Evolutionary conservation across 2,113 vertebrate genomes (phyloP).

Genomic region (Taxidea taxus): DNA sequence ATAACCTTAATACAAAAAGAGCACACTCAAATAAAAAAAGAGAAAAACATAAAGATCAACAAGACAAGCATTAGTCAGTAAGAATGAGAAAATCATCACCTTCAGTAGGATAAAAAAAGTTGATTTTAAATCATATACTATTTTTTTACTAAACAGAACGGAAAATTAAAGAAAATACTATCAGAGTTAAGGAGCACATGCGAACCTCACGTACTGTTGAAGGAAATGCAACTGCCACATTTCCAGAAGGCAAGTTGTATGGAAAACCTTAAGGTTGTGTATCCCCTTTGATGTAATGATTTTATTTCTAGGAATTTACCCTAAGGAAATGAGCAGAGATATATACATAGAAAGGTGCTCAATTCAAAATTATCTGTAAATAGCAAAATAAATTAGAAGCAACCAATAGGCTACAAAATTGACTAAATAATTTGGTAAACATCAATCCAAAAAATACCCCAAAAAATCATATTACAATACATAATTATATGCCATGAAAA

Average conservation of each 20-base stretch:
- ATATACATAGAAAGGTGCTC: background rate
- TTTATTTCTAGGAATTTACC: conserved; percentile 17
- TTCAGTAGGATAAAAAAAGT: background rate
- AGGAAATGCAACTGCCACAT: background rate
- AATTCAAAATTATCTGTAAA: background rate
- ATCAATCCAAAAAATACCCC: background rate
- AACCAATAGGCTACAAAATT: background rate
- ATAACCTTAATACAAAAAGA: background rate
- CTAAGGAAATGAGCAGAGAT: background rate
- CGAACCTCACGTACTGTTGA: background rate
- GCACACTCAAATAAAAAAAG: background rate
- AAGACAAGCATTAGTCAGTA: conserved; percentile 2
- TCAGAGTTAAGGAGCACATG: background rate
- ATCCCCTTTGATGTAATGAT: background rate
- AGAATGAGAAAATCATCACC: background rate
- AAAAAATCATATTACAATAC: background rate
- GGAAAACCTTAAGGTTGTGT: background rate
- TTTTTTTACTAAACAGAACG: background rate
- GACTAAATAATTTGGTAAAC: background rate
- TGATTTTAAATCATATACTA: background rate
- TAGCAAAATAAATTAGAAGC: conserved; percentile 14
- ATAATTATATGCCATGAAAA: background rate
- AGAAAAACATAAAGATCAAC: background rate
- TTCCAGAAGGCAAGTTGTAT: background rate
- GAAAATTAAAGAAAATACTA: background rate